Conservation (phyloP, 2,888 invertebrate genomes). For the Oeneis ivallda region DNA sequence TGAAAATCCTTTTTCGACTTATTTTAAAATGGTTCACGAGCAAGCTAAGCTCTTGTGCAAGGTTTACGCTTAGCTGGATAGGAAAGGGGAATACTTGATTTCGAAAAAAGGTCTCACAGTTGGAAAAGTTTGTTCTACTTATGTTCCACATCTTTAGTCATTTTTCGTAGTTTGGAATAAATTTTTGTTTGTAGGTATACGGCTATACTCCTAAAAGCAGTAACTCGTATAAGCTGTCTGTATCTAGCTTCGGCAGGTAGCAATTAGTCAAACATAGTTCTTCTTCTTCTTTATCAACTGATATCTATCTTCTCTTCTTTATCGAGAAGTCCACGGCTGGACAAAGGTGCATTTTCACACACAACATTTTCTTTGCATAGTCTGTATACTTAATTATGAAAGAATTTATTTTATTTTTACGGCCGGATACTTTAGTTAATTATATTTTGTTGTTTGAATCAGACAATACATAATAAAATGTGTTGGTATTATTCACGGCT, state of each 20-base stretch:
- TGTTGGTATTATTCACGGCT: too few relatives aligned
- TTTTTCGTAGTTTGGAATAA: constrained; percentile 6
- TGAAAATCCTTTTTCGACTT: constrained; percentile 20
- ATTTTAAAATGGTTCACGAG: constrained; percentile 15
- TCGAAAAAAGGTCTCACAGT: constrained; percentile 19
- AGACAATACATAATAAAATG: too few relatives aligned
- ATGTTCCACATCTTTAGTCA: constrained; percentile 15
- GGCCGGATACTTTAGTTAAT: too few relatives aligned
- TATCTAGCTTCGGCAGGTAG: not conserved
- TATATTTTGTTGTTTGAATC: too few relatives aligned
- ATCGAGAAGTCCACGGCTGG: not conserved
- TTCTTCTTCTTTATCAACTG: too few relatives aligned
- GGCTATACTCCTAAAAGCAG: not conserved
- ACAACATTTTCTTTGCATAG: too few relatives aligned
- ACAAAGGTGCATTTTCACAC: too few relatives aligned
- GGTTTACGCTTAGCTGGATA: constrained; percentile 23
- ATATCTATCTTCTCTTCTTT: too few relatives aligned
- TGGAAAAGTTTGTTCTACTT: constrained; percentile 16
- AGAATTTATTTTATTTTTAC: too few relatives aligned
- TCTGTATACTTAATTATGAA: too few relatives aligned
- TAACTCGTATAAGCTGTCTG: not conserved
- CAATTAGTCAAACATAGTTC: not conserved
- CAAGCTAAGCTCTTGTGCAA: constrained; percentile 20
- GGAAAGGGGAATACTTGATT: constrained; percentile 25
- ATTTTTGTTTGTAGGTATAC: not conserved